phyloP scores from a whole-genome alignment of 2,797 vertebrate genomes.

The Fringilla coelebs region DNA sequence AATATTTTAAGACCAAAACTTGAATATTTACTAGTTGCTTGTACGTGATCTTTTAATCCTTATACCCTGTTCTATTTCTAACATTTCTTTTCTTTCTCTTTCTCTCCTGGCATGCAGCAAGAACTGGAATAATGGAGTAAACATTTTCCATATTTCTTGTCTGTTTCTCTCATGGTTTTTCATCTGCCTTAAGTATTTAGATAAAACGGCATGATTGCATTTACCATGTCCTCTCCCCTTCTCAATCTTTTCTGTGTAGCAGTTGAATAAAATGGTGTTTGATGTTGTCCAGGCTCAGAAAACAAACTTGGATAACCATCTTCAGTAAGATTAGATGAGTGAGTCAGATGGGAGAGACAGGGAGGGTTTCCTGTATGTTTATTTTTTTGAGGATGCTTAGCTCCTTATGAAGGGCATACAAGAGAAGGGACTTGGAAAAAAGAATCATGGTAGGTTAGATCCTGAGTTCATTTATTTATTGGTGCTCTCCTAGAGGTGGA shows the following conservation, averaged over 20 bases:
- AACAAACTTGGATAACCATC: neutral
- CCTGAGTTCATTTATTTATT: neutral
- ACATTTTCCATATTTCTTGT: constrained; percentile 66
- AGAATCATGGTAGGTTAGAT: neutral
- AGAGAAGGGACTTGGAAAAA: neutral
- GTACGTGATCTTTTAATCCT: neutral
- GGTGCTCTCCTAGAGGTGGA: neutral
- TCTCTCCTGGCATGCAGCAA: constrained; percentile 84
- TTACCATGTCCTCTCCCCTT: neutral
- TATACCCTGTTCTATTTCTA: constrained; percentile 58
- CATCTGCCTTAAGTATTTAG: constrained; percentile 45
- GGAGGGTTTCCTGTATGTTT: neutral
- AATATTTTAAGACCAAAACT: neutral
- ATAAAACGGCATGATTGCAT: constrained; percentile 9
- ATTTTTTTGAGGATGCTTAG: neutral
- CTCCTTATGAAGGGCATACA: neutral
- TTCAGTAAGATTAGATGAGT: neutral
- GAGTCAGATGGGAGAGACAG: neutral
- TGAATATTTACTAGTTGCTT: neutral
- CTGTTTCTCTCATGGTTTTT: constrained; percentile 46
- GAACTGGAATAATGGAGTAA: constrained; percentile 84
- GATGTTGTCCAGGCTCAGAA: neutral
- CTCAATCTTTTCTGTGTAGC: neutral
- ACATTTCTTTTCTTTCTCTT: constrained; percentile 66
- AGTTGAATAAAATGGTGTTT: neutral